Percentiles rank a stretch among this genome's conserved stretches.
Conservation (phyloP, 2,797 vertebrate genomes). For the Dromococcyx pavoninus region DNA sequence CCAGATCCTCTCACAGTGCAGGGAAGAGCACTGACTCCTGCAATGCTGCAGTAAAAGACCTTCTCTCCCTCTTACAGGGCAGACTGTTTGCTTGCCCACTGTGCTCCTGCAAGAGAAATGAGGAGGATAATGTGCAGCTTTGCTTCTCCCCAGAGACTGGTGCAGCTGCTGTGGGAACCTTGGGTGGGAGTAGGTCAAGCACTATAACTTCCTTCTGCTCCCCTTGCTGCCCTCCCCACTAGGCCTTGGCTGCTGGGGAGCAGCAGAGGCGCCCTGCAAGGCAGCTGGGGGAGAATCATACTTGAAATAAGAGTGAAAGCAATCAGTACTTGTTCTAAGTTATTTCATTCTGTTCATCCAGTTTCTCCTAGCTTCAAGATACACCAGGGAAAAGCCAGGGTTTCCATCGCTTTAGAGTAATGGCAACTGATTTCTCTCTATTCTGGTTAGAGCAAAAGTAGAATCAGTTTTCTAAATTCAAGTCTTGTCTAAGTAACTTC, state of each 20-base stretch:
- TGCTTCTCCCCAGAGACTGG: background rate
- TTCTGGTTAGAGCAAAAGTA: too few relatives aligned
- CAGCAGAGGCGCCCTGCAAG: background rate
- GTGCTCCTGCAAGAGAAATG: background rate
- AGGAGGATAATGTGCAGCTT: background rate
- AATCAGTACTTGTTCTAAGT: background rate
- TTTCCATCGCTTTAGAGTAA: background rate
- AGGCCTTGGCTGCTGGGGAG: background rate
- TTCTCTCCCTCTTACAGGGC: background rate
- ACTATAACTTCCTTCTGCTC: background rate
- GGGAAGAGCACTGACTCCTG: background rate
- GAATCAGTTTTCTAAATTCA: too few relatives aligned
- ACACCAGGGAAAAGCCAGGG: background rate
- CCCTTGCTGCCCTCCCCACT: background rate
- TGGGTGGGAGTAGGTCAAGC: background rate
- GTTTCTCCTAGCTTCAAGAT: background rate
- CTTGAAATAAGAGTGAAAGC: background rate
- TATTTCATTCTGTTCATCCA: background rate
- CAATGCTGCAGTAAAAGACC: fast-evolving
- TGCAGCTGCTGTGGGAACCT: background rate
- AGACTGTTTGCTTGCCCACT: background rate
- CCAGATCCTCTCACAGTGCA: background rate
- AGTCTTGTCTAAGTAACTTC: too few relatives aligned
- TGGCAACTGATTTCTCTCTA: background rate
- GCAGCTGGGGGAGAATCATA: background rate